These are phyloP conservation scores for Rana temporaria DNA, from an alignment of 2,113 vertebrate species.

Conservation along the genomic window DNA sequence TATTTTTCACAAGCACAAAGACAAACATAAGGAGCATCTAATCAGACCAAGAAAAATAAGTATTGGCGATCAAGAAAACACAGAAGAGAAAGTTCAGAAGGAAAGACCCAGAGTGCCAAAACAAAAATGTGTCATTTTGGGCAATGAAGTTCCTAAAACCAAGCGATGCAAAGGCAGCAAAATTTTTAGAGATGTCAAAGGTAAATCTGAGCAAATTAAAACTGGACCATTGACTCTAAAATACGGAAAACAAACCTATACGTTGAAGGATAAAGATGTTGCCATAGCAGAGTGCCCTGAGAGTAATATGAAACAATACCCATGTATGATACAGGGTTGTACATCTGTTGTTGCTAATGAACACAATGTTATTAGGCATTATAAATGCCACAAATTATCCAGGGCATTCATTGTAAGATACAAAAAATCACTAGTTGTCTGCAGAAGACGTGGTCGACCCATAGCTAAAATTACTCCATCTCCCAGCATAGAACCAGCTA, in stretches of 20 bases:
- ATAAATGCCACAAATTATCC: constrained; percentile 90
- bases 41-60: constrained; percentile 82
- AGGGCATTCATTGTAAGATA: constrained; percentile 90
- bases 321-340: constrained; percentile 97
- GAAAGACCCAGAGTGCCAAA: constrained; percentile 76
- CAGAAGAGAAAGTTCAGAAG: constrained; percentile 78
- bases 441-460: constrained; percentile 78
- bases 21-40: constrained; percentile 85
- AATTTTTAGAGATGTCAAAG: constrained; percentile 69
- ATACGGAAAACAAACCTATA: constrained; percentile 76
- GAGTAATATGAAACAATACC: constrained; percentile 86
- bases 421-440: constrained; percentile 89
- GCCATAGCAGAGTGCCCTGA: constrained; percentile 89
- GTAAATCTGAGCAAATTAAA: constrained; percentile 69
- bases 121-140: constrained; percentile 79
- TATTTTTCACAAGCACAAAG: constrained; percentile 93
- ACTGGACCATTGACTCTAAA: constrained; percentile 74
- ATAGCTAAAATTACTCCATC: constrained; percentile 69
- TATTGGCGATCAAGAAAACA: constrained; percentile 75
- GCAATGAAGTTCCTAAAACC: constrained; percentile 79
- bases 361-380: constrained; percentile 90
- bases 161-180: constrained; percentile 69
- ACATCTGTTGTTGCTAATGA: constrained; percentile 90
- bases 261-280: constrained; percentile 85
- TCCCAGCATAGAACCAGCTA: constrained; percentile 74